Base-by-base conservation (phyloP, 1,140 invertebrate genomes). In the Tribolium madens region DNA sequence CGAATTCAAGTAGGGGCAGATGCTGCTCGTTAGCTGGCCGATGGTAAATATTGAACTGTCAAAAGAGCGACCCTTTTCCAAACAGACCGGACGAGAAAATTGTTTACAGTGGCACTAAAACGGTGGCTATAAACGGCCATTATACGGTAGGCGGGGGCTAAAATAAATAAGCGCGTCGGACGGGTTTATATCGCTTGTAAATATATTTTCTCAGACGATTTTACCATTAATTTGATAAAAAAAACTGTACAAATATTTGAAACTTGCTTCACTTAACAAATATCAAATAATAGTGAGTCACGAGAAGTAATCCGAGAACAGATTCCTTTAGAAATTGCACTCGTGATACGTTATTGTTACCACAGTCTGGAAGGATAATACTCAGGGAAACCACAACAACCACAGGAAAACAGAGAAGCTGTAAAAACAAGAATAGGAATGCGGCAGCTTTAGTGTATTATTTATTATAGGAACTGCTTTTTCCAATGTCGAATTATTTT, bases 11-110 rank as follows among this genome's bases (percentile, higher is more conserved):
- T 5, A 14, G 57, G 26, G 57, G 26, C 57, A 31, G 57, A 33
- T 64, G 57, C 14, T 31, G 57, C 57, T 64, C 14, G 57, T 33
- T 64, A 64, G 57, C 21, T 64, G 57, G n/a, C 26, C 26, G 57
- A 10, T 64, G 57, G 57, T 64, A 64, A 64, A 64, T 64, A 64
- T 64, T 64, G 57, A 42, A 64, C 57, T 64, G 57, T 64, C 57
- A 64, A 42, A 64, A 64, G 57, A 31, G 0, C 21, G 57, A 64
- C 57, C 21, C 52, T 57, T 57, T 57, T 57, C 52, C 52, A 57
- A 57, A 57, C 52, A 57, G 52, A 9, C 14, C 52, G 12, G 17
- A 57, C 52, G 26, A 64, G 57, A 64, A 42, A 64, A 64, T 42
- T 64, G 57, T 64, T 64, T 64, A 64, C 57, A 12, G n/a, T n/a